Evolutionary conservation across 2,797 vertebrate genomes (phyloP).

Genomic region (Lepilemur septentrionalis): DNA sequence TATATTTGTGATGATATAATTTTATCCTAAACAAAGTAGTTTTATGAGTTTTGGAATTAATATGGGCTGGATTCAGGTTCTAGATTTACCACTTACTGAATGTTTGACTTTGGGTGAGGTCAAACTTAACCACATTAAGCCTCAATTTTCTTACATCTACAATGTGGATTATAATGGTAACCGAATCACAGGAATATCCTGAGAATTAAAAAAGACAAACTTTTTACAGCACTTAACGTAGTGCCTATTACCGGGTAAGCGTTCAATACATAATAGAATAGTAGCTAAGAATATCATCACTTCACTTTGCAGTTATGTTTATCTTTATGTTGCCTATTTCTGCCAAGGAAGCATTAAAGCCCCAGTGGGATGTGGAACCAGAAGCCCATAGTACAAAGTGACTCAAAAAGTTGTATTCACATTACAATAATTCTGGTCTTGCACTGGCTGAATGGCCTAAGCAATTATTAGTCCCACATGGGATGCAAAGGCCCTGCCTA

Average conservation of each 20-base stretch:
- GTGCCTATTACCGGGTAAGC: background rate
- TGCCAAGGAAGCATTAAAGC: background rate
- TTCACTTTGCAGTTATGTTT: background rate
- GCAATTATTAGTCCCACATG: background rate
- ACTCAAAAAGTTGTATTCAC: background rate
- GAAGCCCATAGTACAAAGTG: background rate
- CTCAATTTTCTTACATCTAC: background rate
- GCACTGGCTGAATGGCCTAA: background rate
- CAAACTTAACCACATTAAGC: background rate
- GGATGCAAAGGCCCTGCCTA: background rate
- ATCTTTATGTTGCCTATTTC: background rate
- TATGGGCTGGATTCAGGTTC: background rate
- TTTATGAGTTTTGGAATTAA: background rate
- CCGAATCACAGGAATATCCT: background rate
- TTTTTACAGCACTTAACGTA: background rate
- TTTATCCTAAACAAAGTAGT: background rate
- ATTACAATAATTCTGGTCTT: background rate
- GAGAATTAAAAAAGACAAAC: background rate
- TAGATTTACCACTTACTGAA: background rate
- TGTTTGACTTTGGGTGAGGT: background rate
- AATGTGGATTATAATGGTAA: background rate
- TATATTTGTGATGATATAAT: background rate
- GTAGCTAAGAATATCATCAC: background rate
- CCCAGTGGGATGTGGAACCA: background rate
- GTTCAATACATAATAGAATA: background rate